phyloP scores from a whole-genome alignment of 2,113 vertebrate species.

The Vicugna pacos region DNA sequence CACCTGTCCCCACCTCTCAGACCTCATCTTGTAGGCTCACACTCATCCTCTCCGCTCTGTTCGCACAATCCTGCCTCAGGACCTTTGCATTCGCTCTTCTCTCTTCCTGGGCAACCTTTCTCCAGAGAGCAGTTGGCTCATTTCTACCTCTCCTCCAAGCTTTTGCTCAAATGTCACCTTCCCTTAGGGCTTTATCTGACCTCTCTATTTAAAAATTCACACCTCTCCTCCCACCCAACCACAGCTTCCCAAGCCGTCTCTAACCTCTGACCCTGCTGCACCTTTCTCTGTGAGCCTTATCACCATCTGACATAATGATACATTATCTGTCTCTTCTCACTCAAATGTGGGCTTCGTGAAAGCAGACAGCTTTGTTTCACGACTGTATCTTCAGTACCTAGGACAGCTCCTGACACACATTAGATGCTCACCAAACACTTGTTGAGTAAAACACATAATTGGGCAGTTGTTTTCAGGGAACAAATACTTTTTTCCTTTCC shows the following conservation, averaged over 20 bases:
- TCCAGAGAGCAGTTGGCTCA: background rate
- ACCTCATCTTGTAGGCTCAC: accelerated
- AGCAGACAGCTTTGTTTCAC: background rate
- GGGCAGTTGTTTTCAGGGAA: background rate
- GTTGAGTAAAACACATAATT: background rate
- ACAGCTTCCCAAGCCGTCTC: background rate
- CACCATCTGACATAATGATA: background rate
- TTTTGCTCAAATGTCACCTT: background rate
- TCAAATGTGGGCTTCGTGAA: background rate
- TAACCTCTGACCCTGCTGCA: background rate
- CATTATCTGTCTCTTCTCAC: background rate
- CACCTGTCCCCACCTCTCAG: background rate
- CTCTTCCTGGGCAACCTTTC: background rate
- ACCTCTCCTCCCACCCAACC: background rate
- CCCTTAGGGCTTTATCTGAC: background rate
- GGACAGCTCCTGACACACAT: background rate
- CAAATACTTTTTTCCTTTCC: background rate
- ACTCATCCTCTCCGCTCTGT: background rate
- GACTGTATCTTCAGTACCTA: background rate
- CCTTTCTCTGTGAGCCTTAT: background rate
- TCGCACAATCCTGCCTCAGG: background rate
- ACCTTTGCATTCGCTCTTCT: background rate
- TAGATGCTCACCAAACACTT: background rate
- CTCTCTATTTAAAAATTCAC: background rate
- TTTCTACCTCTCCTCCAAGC: background rate